Evolutionary conservation across 2,797 vertebrate genomes (phyloP).

Genomic region (Acanthornis magna): DNA sequence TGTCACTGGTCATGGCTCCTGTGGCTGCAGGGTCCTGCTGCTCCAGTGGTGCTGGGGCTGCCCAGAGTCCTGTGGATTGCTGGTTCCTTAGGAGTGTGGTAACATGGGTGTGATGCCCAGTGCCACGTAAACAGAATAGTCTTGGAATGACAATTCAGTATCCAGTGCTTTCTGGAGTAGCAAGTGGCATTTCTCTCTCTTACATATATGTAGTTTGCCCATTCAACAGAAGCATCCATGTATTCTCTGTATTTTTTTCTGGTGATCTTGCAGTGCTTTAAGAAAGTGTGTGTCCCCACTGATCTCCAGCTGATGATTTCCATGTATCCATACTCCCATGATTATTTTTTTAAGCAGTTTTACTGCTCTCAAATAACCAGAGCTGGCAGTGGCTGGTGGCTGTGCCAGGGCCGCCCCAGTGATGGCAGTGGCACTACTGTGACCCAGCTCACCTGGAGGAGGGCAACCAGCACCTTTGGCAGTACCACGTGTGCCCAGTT

Average conservation of each 20-base stretch:
- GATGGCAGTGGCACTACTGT: neutral
- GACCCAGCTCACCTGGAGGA: neutral
- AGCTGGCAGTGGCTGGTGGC: neutral
- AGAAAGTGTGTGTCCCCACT: neutral
- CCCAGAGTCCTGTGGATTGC: neutral
- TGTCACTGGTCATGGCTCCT: neutral
- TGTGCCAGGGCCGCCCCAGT: neutral
- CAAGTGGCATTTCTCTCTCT: neutral
- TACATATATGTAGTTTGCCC: accelerated
- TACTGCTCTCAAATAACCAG: neutral
- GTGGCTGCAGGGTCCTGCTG: neutral
- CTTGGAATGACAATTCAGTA: neutral
- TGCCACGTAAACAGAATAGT: neutral
- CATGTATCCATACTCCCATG: accelerated
- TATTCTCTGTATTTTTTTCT: accelerated
- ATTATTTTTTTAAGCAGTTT: neutral
- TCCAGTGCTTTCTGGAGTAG: neutral
- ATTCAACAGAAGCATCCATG: neutral
- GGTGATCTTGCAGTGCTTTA: neutral
- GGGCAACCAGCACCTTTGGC: neutral
- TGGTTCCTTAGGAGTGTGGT: neutral
- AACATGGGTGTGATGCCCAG: accelerated
- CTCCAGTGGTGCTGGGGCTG: neutral
- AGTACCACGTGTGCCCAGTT: neutral
- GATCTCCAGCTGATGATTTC: neutral